A percentile compares a stretch with the other conserved stretches of the same genome.
Evolutionary conservation across 2,113 vertebrate species (phyloP).

Genomic region (Sebastes fasciatus): DNA sequence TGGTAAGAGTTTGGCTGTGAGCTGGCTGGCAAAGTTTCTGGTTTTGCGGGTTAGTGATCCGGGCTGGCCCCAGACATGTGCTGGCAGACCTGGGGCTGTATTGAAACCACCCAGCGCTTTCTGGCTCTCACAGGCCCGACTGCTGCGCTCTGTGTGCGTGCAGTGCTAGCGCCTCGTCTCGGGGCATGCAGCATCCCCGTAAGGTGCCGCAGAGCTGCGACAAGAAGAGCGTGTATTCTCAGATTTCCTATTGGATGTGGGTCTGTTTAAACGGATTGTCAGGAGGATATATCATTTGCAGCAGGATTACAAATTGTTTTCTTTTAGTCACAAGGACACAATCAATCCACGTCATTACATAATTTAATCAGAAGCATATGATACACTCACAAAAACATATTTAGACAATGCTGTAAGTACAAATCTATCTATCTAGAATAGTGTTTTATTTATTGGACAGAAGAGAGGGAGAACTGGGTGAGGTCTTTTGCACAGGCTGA

Average conservation of each 20-base stretch:
- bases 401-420: constrained; percentile 20
- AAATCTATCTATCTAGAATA: background rate
- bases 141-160: constrained; percentile 18
- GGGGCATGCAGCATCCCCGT: constrained; percentile 9
- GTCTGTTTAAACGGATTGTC: constrained; percentile 5
- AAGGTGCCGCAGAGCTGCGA: constrained; percentile 22
- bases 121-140: constrained; percentile 33
- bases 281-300: background rate
- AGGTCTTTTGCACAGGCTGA: background rate
- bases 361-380: constrained; percentile 51
- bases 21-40: constrained; percentile 44
- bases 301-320: constrained; percentile 14
- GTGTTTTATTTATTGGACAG: constrained; percentile 7
- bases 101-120: constrained; percentile 68
- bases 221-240: background rate
- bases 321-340: constrained; percentile 46
- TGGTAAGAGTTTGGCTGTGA: constrained; percentile 60
- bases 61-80: constrained; percentile 59
- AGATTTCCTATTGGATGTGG: constrained; percentile 1
- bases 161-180: background rate
- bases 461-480: background rate
- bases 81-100: constrained; percentile 58
- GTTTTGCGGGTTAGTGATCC: constrained; percentile 52
- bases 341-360: constrained; percentile 44
- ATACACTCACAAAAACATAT: constrained; percentile 40